Evolutionary conservation across 1,140 invertebrate genomes (phyloP), one percentile per base, ranked within the genome.

Genomic region (Megalonaias nervosa): DNA sequence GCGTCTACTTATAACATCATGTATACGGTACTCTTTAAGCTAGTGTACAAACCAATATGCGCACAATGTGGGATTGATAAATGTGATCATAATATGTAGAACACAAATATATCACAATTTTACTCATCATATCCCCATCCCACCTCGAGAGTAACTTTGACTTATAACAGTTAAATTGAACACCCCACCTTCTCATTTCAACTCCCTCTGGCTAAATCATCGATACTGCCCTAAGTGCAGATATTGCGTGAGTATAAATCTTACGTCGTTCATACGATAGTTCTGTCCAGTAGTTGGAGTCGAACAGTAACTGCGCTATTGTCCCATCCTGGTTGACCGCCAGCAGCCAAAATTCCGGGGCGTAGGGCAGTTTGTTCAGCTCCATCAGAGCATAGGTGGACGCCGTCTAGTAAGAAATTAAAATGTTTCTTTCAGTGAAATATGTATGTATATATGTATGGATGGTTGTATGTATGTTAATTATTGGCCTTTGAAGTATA

Each of bases 271-370:
- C 38, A 48, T 9, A 48, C 0, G 38, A 11, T 48, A 48, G 38
- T 48, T 48, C 38, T 48, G 38, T 48, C 38, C 38, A 48, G 38
- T 48, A 72, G 16, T 59, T 64, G n/a, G 75, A 68, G 58, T 81
- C 67, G 26, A 86, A 82, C 15, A 74, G 67, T 5, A 68, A 75
- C 3, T 77, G 69, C 16, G 83, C 80, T 16, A 80, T 67, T 0
- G 81, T 79, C 14, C 83, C 83, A 19, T 80, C 76, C 61, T 82
- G 77, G 26, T 76, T 74, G 11, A 86, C 81, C 12, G 83, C 84
- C 26, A 82, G 62, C 11, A 86, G 66, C 76, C 78, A 81, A 64
- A 86, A 83, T 68, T 86, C 82, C 12, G 82, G 80, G 48, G 77
- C 60, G 21, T 72, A 73, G 12, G 80, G 77, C 5, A 81, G 71